Conservation (phyloP, 2,113 vertebrate genomes). For the Emberiza fucata region DNA sequence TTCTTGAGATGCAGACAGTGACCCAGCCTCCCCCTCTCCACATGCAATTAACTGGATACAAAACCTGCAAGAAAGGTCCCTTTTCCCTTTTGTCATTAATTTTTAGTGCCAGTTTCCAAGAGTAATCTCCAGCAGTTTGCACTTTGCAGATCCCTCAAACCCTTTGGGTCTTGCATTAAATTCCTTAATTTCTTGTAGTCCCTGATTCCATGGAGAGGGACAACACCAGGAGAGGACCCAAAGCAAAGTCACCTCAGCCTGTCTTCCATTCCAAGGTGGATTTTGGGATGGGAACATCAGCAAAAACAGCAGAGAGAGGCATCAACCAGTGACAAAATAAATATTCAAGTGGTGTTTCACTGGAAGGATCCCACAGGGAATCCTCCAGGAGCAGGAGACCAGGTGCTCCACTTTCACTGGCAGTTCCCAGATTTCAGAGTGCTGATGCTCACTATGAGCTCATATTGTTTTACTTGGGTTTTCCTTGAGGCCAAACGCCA, state of each 20-base stretch:
- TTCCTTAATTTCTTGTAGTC: background rate
- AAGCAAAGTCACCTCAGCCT: background rate
- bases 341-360: background rate
- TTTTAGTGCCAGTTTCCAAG: background rate
- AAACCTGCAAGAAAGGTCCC: background rate
- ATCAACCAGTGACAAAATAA: background rate
- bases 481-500: background rate
- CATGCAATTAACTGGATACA: background rate
- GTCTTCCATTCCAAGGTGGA: background rate
- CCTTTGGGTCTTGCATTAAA: background rate
- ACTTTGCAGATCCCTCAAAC: background rate
- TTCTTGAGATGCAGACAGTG: background rate
- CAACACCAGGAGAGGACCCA: background rate
- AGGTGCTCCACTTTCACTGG: background rate
- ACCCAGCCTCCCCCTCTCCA: background rate
- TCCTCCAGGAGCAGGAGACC: background rate
- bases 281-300: background rate
- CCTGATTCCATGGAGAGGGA: background rate
- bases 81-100: constrained; percentile 43
- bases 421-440: background rate
- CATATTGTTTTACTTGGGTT: background rate
- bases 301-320: background rate
- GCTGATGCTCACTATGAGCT: background rate
- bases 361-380: background rate
- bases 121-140: background rate